A percentile compares a stretch with the other conserved stretches of the same genome.
Evolutionary conservation across 2,888 invertebrate genomes (phyloP).

Genomic region (Conops quadrifasciatus): DNA sequence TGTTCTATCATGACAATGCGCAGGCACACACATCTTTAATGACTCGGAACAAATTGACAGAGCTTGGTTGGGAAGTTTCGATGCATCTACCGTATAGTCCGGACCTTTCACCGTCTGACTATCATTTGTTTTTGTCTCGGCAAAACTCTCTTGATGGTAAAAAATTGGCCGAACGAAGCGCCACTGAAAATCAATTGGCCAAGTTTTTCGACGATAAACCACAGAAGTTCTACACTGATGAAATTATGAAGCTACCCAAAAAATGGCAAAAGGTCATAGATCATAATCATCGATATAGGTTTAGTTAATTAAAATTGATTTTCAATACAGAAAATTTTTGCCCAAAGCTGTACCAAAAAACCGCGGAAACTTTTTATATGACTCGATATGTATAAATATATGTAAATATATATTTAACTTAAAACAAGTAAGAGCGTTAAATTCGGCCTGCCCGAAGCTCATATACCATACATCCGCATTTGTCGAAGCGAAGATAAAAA

Average conservation of each 20-base stretch:
- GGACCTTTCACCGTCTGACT: slow-evolving; percentile 4
- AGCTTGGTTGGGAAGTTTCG: neutral
- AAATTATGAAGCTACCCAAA: no score
- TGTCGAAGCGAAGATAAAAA: no score
- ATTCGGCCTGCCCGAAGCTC: no score
- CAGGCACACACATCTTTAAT: slow-evolving; percentile 11
- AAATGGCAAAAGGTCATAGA: no score
- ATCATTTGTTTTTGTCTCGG: slow-evolving; percentile 11
- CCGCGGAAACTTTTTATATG: no score
- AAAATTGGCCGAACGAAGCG: neutral
- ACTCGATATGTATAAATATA: slow-evolving; percentile 10
- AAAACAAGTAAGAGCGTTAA: no score
- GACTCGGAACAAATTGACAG: slow-evolving; percentile 1
- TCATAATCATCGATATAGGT: no score
- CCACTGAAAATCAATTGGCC: neutral
- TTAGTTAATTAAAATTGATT: no score
- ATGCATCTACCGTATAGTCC: neutral
- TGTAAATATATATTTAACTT: no score
- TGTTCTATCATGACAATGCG: neutral
- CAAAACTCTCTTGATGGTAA: slow-evolving; percentile 16
- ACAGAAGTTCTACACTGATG: neutral
- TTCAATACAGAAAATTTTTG: no score
- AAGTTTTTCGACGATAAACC: slow-evolving; percentile 1
- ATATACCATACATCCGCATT: no score
- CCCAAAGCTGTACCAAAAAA: no score